Evolutionary conservation across 2,113 vertebrate species (phyloP).

Genomic region (Mormyrus lacerda): DNA sequence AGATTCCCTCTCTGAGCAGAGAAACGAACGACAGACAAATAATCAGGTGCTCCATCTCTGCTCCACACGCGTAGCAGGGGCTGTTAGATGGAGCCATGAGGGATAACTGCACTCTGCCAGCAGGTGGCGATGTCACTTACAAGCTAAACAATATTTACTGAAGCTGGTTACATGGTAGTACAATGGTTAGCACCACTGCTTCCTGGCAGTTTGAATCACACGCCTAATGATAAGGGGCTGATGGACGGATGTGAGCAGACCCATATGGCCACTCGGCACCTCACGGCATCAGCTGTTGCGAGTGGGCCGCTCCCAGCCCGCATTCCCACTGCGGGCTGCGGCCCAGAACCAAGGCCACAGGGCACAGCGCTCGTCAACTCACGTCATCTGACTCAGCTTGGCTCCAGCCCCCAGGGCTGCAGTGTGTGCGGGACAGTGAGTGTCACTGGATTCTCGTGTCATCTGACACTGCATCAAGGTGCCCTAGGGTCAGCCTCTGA

Average conservation of each 20-base stretch:
- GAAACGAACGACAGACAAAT: background rate
- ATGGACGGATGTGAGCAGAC: background rate
- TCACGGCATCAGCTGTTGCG: background rate
- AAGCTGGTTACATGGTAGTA: background rate
- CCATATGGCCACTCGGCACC: background rate
- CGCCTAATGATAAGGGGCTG: background rate
- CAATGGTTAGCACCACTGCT: background rate
- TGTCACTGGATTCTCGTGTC: background rate
- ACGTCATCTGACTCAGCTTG: background rate
- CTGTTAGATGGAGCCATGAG: background rate
- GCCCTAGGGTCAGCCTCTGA: background rate
- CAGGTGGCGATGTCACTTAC: background rate
- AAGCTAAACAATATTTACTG: background rate
- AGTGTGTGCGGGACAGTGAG: background rate
- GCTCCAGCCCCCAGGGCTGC: background rate
- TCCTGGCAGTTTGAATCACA: background rate
- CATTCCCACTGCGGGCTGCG: background rate
- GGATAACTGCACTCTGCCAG: background rate
- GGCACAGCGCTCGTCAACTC: background rate
- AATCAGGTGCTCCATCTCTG: background rate
- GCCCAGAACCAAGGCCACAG: background rate
- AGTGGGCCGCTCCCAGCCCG: background rate
- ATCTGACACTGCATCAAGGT: background rate
- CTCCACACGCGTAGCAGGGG: background rate
- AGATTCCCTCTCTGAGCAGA: background rate